These are phyloP conservation scores for Chelonia mydas DNA, from an alignment of 2,797 vertebrate genomes.

Conservation along the genomic window DNA sequence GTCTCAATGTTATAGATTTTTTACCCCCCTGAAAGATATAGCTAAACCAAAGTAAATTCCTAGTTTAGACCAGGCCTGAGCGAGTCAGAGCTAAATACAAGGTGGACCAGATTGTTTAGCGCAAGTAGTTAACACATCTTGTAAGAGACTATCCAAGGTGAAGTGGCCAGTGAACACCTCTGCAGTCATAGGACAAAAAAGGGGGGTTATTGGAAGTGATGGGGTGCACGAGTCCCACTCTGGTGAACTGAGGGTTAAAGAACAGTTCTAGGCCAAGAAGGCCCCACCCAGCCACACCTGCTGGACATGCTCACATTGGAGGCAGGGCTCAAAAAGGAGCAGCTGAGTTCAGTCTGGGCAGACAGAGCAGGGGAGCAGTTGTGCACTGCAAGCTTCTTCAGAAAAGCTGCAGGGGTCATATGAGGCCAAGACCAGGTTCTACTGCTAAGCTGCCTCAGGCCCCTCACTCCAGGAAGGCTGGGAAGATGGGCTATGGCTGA, in stretches of 20 bases:
- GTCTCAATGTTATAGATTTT: background rate
- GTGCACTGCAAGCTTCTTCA: background rate
- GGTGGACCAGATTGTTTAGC: background rate
- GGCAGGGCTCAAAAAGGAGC: no score
- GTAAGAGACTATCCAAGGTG: background rate
- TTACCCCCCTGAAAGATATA: background rate
- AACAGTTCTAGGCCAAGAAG: background rate
- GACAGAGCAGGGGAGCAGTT: background rate
- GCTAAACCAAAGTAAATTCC: background rate
- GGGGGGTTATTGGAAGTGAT: background rate
- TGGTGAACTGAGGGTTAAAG: background rate
- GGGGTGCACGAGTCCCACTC: background rate
- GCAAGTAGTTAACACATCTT: background rate
- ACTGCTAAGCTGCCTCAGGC: background rate
- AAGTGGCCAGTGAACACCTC: no score
- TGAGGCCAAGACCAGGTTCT: background rate
- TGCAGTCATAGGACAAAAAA: background rate
- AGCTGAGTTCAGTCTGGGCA: background rate
- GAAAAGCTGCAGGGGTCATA: background rate
- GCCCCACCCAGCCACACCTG: background rate
- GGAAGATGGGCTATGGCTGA: background rate
- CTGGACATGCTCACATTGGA: background rate
- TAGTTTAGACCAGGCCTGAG: background rate
- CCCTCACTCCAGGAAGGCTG: background rate
- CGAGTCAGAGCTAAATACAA: background rate